Evolutionary conservation across 2,888 invertebrate genomes (phyloP), one percentile per base, ranked within the genome.

Genomic region (Nesidiocoris tenuis): DNA sequence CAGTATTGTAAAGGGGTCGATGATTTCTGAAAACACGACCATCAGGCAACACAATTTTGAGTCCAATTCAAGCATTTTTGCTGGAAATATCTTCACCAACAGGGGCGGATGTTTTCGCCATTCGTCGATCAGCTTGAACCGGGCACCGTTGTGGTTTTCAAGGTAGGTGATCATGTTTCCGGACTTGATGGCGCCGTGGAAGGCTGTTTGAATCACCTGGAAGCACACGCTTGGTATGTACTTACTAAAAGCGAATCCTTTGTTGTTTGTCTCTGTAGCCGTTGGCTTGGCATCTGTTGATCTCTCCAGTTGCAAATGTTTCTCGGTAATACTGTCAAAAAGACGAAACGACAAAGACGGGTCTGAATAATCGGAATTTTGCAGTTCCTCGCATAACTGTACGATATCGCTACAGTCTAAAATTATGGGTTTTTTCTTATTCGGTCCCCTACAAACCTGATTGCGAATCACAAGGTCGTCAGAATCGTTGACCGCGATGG

Each of bases 41-140:
- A 80, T 82, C 81, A 81, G 68, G 80, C 83, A 83, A 79, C 83
- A 84, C 17, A 85, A 79, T 76, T 82, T 81, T 77, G 82, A 83
- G 79, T 85, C 85, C 77, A 83, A 82, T 70, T 79, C 79, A 64
- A 83, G 71, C 59, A 77, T 77, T 56, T 75, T 74, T 39, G 63
- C 66, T 7, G 71, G 63, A 61, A 80, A 77, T 61, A 79, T 76
- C 65, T 79, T 77, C 17, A 74, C 61, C 7, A 81, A 59, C 19
- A 80, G 67, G 12, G 54, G 55, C 17, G 80, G 81, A 63, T 80
- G 79, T 7, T 78, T 65, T 24, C 75, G 71, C 12, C 3, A 18
- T 19, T 78, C 78, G 23, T 76, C 63, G 39, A 7, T 7, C 39
- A 12, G 12, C 24, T 67, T 63, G 0, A 67, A 66, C 9, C 61